Conservation (phyloP, 2,797 vertebrate species). For the Xenopus petersii region DNA sequence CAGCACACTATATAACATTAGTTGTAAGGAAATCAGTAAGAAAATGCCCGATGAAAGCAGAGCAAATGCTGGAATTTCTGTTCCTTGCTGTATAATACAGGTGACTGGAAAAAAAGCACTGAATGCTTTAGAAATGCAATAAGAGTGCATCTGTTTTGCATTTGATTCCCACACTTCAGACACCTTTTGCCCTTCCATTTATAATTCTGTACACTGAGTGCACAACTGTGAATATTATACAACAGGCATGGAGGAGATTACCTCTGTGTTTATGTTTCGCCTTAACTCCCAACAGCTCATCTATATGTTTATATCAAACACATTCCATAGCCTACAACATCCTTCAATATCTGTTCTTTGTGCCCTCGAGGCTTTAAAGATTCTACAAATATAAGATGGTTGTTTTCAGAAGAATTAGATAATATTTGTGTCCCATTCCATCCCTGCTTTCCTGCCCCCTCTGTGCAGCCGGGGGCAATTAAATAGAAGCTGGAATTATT, state of each 20-base stretch:
- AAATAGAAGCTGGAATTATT: conserved; percentile 43
- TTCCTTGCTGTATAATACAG: too few relatives aligned
- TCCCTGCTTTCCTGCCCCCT: conserved; percentile 31
- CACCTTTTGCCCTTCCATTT: too few relatives aligned
- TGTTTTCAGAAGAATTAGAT: conserved; percentile 4
- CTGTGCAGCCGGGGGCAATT: conserved; percentile 29
- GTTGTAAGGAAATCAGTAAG: too few relatives aligned
- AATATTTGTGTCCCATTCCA: conserved; percentile 25
- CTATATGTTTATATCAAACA: not conserved
- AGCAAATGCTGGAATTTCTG: too few relatives aligned
- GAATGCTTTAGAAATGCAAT: too few relatives aligned
- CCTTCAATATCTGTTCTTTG: not conserved
- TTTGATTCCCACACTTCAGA: not conserved
- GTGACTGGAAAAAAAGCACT: too few relatives aligned
- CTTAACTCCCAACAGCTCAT: not conserved
- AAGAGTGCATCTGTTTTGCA: not conserved
- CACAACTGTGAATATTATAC: not conserved
- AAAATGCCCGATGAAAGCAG: too few relatives aligned
- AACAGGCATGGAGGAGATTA: not conserved
- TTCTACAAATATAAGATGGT: not conserved
- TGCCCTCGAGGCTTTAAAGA: not conserved
- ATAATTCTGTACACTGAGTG: not conserved
- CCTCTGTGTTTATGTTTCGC: not conserved
- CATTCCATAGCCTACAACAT: not conserved
- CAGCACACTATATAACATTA: too few relatives aligned